These are phyloP conservation scores for Formica exsecta DNA, from an alignment of 1,140 invertebrate genomes.

Conservation along the genomic window DNA sequence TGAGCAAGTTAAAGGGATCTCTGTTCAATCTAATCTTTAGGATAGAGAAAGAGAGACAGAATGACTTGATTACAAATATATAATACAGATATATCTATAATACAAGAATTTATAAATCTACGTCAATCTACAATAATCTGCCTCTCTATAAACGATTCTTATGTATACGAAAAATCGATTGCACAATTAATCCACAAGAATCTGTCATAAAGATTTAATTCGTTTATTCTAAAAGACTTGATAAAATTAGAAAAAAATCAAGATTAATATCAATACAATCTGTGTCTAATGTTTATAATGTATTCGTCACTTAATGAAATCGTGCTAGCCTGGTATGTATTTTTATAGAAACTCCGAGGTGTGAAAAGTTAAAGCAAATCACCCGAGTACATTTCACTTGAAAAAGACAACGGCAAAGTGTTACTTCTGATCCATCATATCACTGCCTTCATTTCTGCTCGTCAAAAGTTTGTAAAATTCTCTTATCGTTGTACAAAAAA, in stretches of 20 bases:
- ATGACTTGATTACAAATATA: background rate
- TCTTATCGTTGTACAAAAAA: background rate
- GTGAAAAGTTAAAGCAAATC: conserved; percentile 23
- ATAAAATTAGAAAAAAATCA: background rate
- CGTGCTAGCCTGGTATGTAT: conserved; percentile 14
- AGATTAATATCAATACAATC: background rate
- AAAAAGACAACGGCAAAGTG: conserved; percentile 46
- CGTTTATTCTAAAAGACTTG: background rate
- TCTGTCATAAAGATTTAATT: conserved; percentile 2
- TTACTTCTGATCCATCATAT: conserved; percentile 64
- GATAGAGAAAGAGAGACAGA: background rate
- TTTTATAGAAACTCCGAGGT: conserved; percentile 17
- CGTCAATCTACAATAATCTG: background rate
- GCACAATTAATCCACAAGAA: background rate
- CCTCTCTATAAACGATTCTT: background rate
- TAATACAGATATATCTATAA: background rate
- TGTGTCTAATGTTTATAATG: background rate
- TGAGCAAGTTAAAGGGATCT: background rate
- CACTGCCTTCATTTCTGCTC: background rate
- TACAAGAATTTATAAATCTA: conserved; percentile 16
- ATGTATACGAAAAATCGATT: background rate
- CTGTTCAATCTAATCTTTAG: background rate
- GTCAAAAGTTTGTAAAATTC: background rate
- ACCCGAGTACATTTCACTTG: conserved; percentile 43
- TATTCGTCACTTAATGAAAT: conserved; percentile 26